Base-by-base conservation (phyloP, 2,888 invertebrate species). In the Ctena decussata region DNA sequence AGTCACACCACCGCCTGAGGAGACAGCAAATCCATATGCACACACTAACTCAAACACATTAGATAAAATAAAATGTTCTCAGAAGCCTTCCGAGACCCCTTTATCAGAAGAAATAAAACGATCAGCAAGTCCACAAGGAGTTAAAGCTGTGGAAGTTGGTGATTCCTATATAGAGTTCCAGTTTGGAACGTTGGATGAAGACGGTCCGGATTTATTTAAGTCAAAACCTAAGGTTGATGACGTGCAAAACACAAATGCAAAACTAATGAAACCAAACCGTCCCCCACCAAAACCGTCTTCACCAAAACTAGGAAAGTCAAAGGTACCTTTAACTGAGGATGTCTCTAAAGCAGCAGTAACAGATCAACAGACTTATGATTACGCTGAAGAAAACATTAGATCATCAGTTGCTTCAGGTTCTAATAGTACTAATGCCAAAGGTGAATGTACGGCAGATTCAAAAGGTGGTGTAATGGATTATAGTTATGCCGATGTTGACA, bases 91-190 rank as follows among this genome's bases (percentile, higher is more conserved):
- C n/a, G 57, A 74, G 18, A 24, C 24, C 32, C 60, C 69, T 30
- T 2, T n/a, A 44, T 0, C 5, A 18, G 27, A 3, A 0, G n/a
- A 39, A 77, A 27, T 72, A 27, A 49, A 49, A n/a, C 46, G 39
- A 2, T 32, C 57, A 18, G 15, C 53, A 11, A 73, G 57, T 65
- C 60, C 53, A 12, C 24, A 76, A 24, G 81, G 78, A 0, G n/a
- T 81, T 0, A 73, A 81, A 46, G 85, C 85, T 49, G 70, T 85
- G 0, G 71, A 78, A 24, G 78, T 85, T 21, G 85, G 85, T 24
- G 85, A 85, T 76, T 44, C 57, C 1, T 85, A 85, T 37, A 85
- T 85, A 49, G 85, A 85, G 30, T 85, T 85, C 44, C 74, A 81
- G 39, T 75, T 53, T 37, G 81, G 75, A n/a, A 60, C 78, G 0